Evolutionary conservation across 1,140 invertebrate species (phyloP), one percentile per base, ranked within the genome.

Genomic region (Lasaia peninsularis): DNA sequence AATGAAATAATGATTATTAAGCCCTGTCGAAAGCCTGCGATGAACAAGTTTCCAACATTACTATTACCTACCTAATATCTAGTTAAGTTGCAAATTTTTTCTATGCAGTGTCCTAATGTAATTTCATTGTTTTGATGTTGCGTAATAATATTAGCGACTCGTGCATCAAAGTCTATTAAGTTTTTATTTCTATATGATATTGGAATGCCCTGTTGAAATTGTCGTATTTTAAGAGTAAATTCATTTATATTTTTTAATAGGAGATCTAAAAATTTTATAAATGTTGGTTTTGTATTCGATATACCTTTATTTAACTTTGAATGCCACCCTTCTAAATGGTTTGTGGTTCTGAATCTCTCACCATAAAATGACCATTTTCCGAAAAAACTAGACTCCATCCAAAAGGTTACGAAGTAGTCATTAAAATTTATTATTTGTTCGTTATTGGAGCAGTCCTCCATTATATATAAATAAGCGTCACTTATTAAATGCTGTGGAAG

Each of bases 81-180:
- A 12, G 32, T 34, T 34, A 35, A 35, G n/a, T 35, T 35, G 34
- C n/a, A 35, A 35, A 34, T 35, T 35, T 35, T 35, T 35, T 35
- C 34, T 34, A 34, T 34, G 33, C 33, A 34, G 33, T 34, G 33
- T n/a, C 33, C 33, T 34, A 34, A 12, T 34, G 7, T 10, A 33
- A 33, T 33, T 33, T 33, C 33, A 12, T 5, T n/a, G 33, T 34
- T 34, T 34, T 34, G 33, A 34, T n/a, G 33, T n/a, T 34, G 33
- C 10, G 11, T 2, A 34, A 2, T 34, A 34, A 34, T 34, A 12
- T 34, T n/a, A n/a, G 33, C 33, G 33, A 34, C 11, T 4, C 11
- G 33, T 33, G 32, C 7, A 33, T 33, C 7, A 33, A 33, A 33
- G 11, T 33, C 32, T 33, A 11, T 33, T 33, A 32, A 9, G 32